Conservation (phyloP, 2,113 vertebrate genomes). For the Chiloscyllium plagiosum region DNA sequence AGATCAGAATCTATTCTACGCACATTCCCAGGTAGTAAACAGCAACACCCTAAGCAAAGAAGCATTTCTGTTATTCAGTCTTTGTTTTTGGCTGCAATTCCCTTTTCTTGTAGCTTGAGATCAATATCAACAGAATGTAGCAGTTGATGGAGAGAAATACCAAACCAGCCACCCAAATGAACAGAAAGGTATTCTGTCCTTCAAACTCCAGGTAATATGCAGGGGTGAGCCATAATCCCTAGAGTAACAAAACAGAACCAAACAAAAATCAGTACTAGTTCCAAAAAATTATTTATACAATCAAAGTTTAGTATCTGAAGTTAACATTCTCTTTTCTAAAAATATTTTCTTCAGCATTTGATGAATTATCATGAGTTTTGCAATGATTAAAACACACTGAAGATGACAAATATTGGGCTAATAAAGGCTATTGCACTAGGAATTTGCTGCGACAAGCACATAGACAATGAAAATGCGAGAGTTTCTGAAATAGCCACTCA, state of each 20-base stretch:
- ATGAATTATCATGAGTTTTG: neutral
- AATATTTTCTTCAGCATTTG: neutral
- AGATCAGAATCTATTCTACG: neutral
- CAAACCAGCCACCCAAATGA: conserved; percentile 78
- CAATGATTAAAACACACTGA: neutral
- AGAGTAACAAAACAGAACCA: neutral
- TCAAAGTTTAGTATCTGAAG: neutral
- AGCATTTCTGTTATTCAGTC: neutral
- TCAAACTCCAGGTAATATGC: conserved; percentile 87
- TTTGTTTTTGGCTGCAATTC: conserved; percentile 36
- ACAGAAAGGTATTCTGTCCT: conserved; percentile 74
- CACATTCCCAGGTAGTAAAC: neutral
- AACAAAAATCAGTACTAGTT: too few relatives aligned
- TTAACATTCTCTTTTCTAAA: neutral
- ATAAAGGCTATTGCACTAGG: neutral
- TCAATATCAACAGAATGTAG: conserved; percentile 71
- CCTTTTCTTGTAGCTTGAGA: conserved; percentile 65
- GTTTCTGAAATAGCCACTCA: neutral
- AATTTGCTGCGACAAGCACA: neutral
- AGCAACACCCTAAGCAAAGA: neutral
- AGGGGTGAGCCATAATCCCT: conserved; percentile 78
- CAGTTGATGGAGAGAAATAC: conserved; percentile 80
- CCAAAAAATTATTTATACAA: conserved; percentile 17
- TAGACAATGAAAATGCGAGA: neutral
- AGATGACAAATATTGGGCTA: neutral